These are phyloP conservation scores for Limnephilus lunatus DNA, from an alignment of 2,888 invertebrate species.

Conservation along the genomic window DNA sequence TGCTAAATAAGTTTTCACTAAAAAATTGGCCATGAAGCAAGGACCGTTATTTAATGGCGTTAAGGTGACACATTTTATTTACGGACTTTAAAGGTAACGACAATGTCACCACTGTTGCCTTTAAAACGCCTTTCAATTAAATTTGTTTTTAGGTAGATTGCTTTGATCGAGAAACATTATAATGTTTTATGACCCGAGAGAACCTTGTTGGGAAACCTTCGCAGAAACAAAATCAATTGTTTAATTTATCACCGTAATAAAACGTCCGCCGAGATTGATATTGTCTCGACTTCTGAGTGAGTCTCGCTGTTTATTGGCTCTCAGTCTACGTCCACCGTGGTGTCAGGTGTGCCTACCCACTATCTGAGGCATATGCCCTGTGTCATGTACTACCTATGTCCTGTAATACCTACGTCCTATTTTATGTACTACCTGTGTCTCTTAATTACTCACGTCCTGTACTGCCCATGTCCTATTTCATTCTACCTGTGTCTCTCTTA, in stretches of 20 bases:
- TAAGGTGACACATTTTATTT: not conserved
- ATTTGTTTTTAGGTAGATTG: not conserved
- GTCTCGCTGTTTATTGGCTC: not conserved
- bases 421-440: too few species aligned
- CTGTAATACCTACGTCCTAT: too few species aligned
- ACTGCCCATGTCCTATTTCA: too few species aligned
- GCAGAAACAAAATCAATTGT: not conserved
- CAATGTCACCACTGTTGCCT: not conserved
- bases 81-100: not conserved
- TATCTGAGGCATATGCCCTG: not conserved
- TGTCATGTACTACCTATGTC: not conserved
- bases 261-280: constrained; percentile 13
- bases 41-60: not conserved
- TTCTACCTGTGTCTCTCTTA: too few species aligned
- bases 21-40: too few species aligned
- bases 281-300: constrained; percentile 10
- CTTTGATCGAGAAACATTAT: not conserved
- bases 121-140: not conserved
- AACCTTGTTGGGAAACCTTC: not conserved
- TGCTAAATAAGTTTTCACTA: too few species aligned
- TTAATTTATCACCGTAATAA: constrained; percentile 15
- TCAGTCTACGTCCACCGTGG: not conserved
- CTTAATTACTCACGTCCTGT: too few species aligned
- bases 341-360: not conserved
- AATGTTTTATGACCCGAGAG: not conserved